Evolutionary conservation across 2,113 vertebrate genomes (phyloP), one percentile per base, ranked within the genome.

Genomic region (Progne subis): DNA sequence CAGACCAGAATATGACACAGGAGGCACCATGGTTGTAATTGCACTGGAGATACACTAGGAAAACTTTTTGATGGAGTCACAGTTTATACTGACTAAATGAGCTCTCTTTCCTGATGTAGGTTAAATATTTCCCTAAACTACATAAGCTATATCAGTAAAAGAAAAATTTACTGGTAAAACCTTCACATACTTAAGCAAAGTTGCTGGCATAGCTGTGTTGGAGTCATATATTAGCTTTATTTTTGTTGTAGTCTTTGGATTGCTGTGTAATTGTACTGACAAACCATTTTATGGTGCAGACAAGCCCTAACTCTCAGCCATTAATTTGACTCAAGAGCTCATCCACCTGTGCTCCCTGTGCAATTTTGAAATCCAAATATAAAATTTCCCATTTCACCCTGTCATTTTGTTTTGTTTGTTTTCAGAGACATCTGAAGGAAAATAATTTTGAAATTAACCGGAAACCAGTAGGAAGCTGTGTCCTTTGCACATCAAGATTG

Each of bases 371-470:
- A 89, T 86, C 9, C 4, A 65, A 88, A 91, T 69, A 49, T 50
- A 75, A 88, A 81, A 32, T 57, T 82, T 91, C 59, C 46, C 0
- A 0, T 82, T 91, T 95, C 50, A 94, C 29, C 8, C 28, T 87
- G 46, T 87, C 50, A 19, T 77, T 89, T 75, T 91, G 52, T 63
- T 93, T 96, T 86, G 37, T 95, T 96, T 92, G 57, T 79, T 97
- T 96, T 72, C 71, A 98, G 97, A 95, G 96, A 95, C 77, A 70
- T 90, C 72, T 94, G 94, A 97, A 97, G 94, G 49, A 92, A 93
- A 95, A 94, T 71, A 95, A 92, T 75, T 72, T 91, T 53, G 89
- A 91, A 92, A 88, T 88, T 83, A 88, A 67, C 14, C 39, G 88
- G 82, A 95, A 77, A 31, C 18, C 71, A 95, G 34, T 53, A 76